phyloP scores from a whole-genome alignment of 1,140 invertebrate species.

The Micrasema longulum region DNA sequence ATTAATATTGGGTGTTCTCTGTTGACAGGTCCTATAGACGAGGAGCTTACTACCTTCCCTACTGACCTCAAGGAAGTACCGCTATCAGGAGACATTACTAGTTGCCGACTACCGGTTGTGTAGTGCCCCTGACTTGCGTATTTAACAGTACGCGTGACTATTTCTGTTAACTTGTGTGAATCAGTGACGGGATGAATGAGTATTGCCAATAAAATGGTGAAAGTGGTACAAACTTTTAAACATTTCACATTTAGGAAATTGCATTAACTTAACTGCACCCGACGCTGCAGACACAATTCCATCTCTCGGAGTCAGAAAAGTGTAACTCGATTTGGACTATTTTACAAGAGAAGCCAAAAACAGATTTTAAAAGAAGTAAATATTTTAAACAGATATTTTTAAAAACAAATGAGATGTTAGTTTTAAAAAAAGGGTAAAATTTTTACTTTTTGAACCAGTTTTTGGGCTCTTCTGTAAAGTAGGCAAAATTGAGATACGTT shows the following conservation, averaged over 20 bases:
- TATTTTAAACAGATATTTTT: no score
- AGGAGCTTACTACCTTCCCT: conserved; percentile 60
- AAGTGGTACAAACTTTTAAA: background rate
- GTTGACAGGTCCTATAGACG: conserved; percentile 59
- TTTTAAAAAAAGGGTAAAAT: no score
- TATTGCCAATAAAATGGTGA: conserved; percentile 1
- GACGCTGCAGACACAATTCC: background rate
- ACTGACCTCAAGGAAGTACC: conserved; percentile 54
- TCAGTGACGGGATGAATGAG: conserved; percentile 10
- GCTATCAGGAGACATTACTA: conserved; percentile 11
- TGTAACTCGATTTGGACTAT: no score
- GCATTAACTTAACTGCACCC: background rate
- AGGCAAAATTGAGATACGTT: no score
- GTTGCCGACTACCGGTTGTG: background rate
- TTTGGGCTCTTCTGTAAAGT: no score
- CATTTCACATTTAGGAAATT: background rate
- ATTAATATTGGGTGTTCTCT: no score
- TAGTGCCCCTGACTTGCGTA: background rate
- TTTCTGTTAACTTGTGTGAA: background rate
- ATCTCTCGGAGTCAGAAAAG: no score
- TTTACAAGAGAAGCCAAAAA: no score
- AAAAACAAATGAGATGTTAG: no score
- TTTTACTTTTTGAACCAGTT: no score
- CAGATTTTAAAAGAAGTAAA: no score
- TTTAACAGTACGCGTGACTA: background rate